Percentiles rank a stretch among this genome's conserved stretches.
Conservation (phyloP, 2,888 invertebrate genomes). For the Luperina nickerlii region DNA sequence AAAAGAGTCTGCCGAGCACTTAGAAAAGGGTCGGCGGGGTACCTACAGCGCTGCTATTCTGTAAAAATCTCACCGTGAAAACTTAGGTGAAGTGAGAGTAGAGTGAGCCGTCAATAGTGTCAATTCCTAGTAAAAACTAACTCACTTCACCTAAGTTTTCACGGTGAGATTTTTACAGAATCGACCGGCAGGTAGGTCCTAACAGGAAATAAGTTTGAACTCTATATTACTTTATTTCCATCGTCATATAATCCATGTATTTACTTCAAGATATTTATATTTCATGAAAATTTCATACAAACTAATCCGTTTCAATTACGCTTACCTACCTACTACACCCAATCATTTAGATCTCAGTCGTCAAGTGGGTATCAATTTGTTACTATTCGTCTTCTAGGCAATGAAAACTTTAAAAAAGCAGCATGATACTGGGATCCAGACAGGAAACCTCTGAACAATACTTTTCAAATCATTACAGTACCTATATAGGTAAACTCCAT, state of each 20-base stretch:
- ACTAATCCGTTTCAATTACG: background rate
- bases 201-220: background rate
- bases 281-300: too few species aligned
- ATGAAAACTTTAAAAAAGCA: background rate
- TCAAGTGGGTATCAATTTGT: background rate
- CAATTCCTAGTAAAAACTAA: too few species aligned
- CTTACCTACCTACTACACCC: background rate
- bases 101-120: too few species aligned
- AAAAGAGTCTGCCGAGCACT: too few species aligned
- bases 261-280: background rate
- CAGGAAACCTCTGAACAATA: background rate
- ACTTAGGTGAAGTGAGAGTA: too few species aligned
- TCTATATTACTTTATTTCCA: background rate
- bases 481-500: background rate
- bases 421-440: background rate
- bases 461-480: background rate
- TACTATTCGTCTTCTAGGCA: too few species aligned
- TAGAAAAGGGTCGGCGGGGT: too few species aligned
- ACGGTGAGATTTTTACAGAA: too few species aligned
- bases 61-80: too few species aligned
- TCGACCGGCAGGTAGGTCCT: too few species aligned
- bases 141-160: too few species aligned
- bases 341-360: background rate
- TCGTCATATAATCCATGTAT: background rate
- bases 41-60: too few species aligned